Conservation (phyloP, 2,797 vertebrate genomes). For the Rhinoraja longicauda region DNA sequence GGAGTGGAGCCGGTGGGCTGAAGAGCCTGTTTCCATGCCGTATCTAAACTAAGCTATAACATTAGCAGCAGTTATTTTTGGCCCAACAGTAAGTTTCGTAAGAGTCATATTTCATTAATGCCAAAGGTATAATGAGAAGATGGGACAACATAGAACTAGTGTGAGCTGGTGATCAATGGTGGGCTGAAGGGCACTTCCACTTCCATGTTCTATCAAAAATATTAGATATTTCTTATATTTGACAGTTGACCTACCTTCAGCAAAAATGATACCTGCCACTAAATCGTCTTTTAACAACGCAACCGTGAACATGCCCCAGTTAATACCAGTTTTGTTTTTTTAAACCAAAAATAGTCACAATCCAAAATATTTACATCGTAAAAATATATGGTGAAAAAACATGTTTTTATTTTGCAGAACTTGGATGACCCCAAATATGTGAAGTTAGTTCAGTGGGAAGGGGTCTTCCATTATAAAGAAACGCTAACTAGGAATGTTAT, state of each 20-base stretch:
- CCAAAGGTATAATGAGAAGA: background rate
- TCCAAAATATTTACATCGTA: background rate
- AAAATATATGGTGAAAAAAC: background rate
- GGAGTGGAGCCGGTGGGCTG: no score
- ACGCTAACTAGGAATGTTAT: background rate
- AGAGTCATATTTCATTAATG: background rate
- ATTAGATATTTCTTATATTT: background rate
- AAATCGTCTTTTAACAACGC: background rate
- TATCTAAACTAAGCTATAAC: background rate
- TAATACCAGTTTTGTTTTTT: no score
- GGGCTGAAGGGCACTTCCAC: no score
- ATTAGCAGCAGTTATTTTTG: background rate
- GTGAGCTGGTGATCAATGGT: no score
- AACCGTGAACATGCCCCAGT: no score
- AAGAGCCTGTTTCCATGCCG: no score
- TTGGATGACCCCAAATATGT: background rate
- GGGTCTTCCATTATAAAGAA: background rate
- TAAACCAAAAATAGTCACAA: background rate
- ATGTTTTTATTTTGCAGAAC: background rate
- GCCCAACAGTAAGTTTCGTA: background rate
- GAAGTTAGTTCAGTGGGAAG: background rate
- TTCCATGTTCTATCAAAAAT: no score
- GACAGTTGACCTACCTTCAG: background rate
- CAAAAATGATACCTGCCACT: background rate
- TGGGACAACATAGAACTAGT: no score